Evolutionary conservation across 2,797 vertebrate species (phyloP), one percentile per base, ranked within the genome.

Genomic region (Pitangus sulphuratus): DNA sequence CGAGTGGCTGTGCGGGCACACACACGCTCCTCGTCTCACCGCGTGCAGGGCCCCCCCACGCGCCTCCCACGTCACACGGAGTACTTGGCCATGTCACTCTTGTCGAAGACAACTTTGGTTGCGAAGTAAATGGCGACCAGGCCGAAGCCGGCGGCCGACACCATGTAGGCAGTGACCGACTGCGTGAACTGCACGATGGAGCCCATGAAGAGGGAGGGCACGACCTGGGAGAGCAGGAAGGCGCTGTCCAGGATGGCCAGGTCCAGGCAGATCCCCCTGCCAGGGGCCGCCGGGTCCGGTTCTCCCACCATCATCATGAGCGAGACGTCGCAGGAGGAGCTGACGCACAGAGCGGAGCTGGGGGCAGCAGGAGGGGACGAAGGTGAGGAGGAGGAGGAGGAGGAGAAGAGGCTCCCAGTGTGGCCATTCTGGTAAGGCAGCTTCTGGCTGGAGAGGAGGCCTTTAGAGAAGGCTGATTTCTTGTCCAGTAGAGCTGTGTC

Each of bases 201-300:
- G 45, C 98, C 98, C 98, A 99, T 98, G 65, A 98, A 69, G 45
- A 99, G 98, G 11, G 99, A 99, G 0, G 98, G 98, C 51, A 98
- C 96, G 28, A 99, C 98, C 97, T 99, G 98, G 16, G 98, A 99
- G 64, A 99, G 98, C 31, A 99, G 97, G 91, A 98, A 98, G 21
- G 98, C 98, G 45, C 98, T 99, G 96, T 99, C 99, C 96, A 99
- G 92, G 93, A 99, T 98, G 65, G 99, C 99, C 7, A 99, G 96
- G 97, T 99, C 99, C 95, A 98, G 91, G 94, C 99, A 98, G 94
- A 99, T 98, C 37, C 98, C 99, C 25, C 98, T 96, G 57, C 96
- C 90, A 0, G 97, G 61, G 14, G 93, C 24, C 26, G 62, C 91
- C 2, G 90, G 54, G 57, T 98, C 97, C 0, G 92, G 20, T 31